Base-by-base conservation (phyloP, 2,888 invertebrate species). In the Arenicola marina region DNA sequence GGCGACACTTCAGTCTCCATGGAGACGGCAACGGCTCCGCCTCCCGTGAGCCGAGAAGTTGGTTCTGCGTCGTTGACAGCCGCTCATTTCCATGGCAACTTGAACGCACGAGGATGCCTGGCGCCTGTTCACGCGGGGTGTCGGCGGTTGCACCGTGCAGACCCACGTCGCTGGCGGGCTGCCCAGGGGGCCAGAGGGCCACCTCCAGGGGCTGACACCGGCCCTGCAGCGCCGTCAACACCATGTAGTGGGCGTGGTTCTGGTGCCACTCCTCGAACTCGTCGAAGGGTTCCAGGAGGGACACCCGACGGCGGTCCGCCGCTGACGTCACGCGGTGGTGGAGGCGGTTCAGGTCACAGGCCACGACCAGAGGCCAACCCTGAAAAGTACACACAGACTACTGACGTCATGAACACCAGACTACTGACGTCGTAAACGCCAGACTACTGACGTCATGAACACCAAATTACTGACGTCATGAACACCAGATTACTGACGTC, bases 241-340 rank as follows among this genome's bases (percentile, higher is more conserved):
- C 67, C 45, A 83, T 76, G 72, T 86, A 86, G 71, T 86, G 86
- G 28, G 76, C 72, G 71, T 86, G 86, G 62, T 85, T 86, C 18
- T 84, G 72, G 73, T 85, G 83, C 78, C 83, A 84, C 69, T 85
- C 85, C 75, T 86, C 86, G 74, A 80, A 84, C 69, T 86, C 86
- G 73, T 86, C 86, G 76, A 86, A 86, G 1, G 82, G 78, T 68
- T 86, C 86, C 26, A 85, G 66, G 3, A 63, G 65, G 32, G 82
- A 76, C 7, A 85, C 73, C 43, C 80, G 68, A 2, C 65, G 51
- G 43, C 75, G 73, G 67, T 86, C 85, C 18, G 73, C 75, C 0
- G 33, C 2, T 1, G 75, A 31, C n/a, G 82, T 59, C 29, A 79
- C 61, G 4, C 73, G 63, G 28, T 69, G 65, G 67, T 82, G 85